Evolutionary conservation across 2,888 invertebrate genomes (phyloP).

Genomic region (Agrypnus murinus): DNA sequence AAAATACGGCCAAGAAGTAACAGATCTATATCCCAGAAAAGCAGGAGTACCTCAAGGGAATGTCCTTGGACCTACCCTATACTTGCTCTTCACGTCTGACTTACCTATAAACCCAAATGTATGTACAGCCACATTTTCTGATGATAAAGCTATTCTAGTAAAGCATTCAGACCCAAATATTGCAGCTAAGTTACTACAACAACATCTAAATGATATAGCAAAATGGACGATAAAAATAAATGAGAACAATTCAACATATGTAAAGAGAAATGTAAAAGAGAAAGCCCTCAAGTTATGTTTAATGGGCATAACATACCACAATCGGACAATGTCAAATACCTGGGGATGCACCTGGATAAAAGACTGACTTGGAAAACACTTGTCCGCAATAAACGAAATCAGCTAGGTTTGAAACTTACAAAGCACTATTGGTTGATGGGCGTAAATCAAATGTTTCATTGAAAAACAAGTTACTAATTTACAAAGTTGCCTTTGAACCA

Average conservation of each 20-base stretch:
- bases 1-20: too few relatives aligned
- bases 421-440: too few relatives aligned
- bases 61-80: neutral
- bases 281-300: neutral
- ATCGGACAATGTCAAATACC: constrained; percentile 3
- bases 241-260: constrained; percentile 7
- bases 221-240: constrained; percentile 19
- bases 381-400: too few relatives aligned
- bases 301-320: neutral
- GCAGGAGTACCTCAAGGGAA: too few relatives aligned
- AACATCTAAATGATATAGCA: constrained; percentile 6
- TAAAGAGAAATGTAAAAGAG: neutral
- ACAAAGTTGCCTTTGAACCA: too few relatives aligned
- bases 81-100: neutral
- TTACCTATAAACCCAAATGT: neutral
- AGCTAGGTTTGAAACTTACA: too few relatives aligned
- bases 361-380: too few relatives aligned
- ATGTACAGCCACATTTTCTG: constrained; percentile 39
- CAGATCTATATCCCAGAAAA: too few relatives aligned
- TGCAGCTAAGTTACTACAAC: constrained; percentile 54
- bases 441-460: too few relatives aligned
- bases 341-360: too few relatives aligned
- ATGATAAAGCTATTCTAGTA: constrained; percentile 40
- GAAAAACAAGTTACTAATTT: too few relatives aligned
- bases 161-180: constrained; percentile 42